phyloP scores from a whole-genome alignment of 2,797 vertebrate genomes.

The Sebastolobus alascanus region DNA sequence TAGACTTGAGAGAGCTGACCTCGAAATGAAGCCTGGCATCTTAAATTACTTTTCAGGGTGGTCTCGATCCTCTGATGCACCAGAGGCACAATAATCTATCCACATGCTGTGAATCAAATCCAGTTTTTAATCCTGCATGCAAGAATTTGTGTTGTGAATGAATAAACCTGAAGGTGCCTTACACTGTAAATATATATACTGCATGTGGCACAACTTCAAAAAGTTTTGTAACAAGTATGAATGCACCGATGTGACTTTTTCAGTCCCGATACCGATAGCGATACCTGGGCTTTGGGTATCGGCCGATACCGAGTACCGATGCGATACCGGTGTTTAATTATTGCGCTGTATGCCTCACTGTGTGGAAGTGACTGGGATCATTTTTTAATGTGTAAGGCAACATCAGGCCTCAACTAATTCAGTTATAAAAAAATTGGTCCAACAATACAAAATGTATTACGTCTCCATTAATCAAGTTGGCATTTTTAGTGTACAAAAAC shows the following conservation, averaged over 20 bases:
- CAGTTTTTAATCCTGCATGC: constrained; percentile 24
- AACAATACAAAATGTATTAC: too few relatives aligned
- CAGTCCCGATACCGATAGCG: not conserved
- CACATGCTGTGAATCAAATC: constrained; percentile 47
- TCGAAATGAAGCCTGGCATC: constrained; percentile 49
- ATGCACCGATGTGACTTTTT: not conserved
- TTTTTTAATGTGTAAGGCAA: too few relatives aligned
- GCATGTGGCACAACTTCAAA: not conserved
- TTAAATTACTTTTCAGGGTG: constrained; percentile 65
- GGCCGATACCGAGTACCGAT: not conserved
- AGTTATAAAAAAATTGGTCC: not conserved
- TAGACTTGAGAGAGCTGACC: constrained; percentile 59
- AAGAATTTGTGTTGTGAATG: constrained; percentile 18
- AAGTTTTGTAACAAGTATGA: not conserved
- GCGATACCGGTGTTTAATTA: not conserved
- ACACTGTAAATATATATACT: not conserved
- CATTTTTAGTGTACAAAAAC: constrained; percentile 8
- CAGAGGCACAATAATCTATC: constrained; percentile 41
- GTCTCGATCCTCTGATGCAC: constrained; percentile 59
- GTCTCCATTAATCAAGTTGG: too few relatives aligned
- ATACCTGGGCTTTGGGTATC: not conserved
- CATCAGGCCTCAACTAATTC: not conserved
- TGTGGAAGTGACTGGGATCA: too few relatives aligned
- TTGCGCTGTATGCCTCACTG: not conserved
- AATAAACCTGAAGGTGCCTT: constrained; percentile 21